A percentile compares a stretch with the other conserved stretches of the same genome.
phyloP scores from a whole-genome alignment of 2,797 vertebrate genomes.

The Gambusia yucatana region DNA sequence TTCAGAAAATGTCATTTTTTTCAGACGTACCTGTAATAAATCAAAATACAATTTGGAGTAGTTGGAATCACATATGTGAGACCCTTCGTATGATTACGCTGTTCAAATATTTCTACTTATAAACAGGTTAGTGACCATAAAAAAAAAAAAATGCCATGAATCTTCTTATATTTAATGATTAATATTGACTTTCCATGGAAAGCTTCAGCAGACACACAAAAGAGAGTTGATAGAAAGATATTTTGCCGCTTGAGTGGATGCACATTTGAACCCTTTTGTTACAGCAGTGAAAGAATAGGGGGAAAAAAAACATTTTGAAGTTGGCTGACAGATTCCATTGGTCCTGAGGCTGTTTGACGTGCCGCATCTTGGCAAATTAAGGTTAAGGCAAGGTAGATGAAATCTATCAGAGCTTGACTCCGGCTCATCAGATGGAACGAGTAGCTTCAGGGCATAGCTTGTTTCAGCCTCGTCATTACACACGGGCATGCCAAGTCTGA shows the following conservation, averaged over 20 bases:
- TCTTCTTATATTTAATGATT: slow-evolving; percentile 16
- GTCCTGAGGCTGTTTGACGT: slow-evolving; percentile 76
- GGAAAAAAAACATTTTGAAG: slow-evolving; percentile 56
- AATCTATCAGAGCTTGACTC: slow-evolving; percentile 77
- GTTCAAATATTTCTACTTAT: slow-evolving; percentile 1
- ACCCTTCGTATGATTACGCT: not conserved
- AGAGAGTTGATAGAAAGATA: slow-evolving; percentile 33
- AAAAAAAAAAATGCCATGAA: slow-evolving; percentile 13
- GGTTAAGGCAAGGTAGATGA: slow-evolving; percentile 83
- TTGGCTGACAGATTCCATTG: slow-evolving; percentile 80
- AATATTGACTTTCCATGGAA: slow-evolving; percentile 16
- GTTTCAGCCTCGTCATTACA: slow-evolving; percentile 73
- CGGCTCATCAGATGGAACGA: slow-evolving; percentile 79
- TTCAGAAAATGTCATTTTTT: not conserved
- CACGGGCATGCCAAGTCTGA: slow-evolving; percentile 31
- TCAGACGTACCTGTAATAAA: not conserved
- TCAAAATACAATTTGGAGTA: not conserved
- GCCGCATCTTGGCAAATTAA: slow-evolving; percentile 81
- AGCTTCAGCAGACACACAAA: slow-evolving; percentile 39
- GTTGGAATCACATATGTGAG: slow-evolving; percentile 2
- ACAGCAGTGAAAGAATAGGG: slow-evolving; percentile 45
- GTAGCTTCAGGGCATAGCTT: slow-evolving; percentile 80
- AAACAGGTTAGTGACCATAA: slow-evolving; percentile 27
- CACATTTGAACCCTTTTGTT: slow-evolving; percentile 73
- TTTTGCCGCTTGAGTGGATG: slow-evolving; percentile 62